Conservation (phyloP, 2,797 vertebrate genomes). For the Cheirogaleus major region DNA sequence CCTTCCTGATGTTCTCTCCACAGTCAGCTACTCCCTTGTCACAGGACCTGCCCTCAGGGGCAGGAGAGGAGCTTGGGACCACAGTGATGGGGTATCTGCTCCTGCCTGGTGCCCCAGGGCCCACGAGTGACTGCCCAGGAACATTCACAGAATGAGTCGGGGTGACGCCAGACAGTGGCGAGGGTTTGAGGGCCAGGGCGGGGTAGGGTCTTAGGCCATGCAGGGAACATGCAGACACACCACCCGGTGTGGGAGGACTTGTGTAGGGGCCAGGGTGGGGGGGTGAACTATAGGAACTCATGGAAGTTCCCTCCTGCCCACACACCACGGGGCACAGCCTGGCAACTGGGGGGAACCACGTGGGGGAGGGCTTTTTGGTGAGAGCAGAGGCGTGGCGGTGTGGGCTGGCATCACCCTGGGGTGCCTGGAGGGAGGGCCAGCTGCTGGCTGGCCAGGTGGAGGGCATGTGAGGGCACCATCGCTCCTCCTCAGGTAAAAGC, state of each 20-base stretch:
- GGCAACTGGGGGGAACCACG: background rate
- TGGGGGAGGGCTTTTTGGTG: background rate
- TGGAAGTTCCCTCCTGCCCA: background rate
- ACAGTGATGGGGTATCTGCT: background rate
- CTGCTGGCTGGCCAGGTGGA: background rate
- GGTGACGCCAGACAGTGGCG: background rate
- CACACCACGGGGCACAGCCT: background rate
- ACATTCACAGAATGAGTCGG: accelerated
- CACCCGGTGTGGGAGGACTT: accelerated
- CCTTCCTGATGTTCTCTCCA: background rate
- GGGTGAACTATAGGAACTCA: accelerated
- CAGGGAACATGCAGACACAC: accelerated
- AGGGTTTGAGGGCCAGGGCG: background rate
- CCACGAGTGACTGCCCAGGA: background rate
- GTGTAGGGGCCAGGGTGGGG: background rate
- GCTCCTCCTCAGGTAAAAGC: background rate
- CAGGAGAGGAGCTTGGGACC: background rate
- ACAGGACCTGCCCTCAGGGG: accelerated
- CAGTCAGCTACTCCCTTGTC: background rate
- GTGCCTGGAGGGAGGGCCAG: background rate
- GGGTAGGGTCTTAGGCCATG: accelerated
- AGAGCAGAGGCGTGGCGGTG: background rate
- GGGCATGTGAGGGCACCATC: background rate
- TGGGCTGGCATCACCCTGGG: background rate
- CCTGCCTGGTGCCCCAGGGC: background rate